Conservation (phyloP, 2,888 invertebrate genomes). For the Nemurella pictetii region DNA sequence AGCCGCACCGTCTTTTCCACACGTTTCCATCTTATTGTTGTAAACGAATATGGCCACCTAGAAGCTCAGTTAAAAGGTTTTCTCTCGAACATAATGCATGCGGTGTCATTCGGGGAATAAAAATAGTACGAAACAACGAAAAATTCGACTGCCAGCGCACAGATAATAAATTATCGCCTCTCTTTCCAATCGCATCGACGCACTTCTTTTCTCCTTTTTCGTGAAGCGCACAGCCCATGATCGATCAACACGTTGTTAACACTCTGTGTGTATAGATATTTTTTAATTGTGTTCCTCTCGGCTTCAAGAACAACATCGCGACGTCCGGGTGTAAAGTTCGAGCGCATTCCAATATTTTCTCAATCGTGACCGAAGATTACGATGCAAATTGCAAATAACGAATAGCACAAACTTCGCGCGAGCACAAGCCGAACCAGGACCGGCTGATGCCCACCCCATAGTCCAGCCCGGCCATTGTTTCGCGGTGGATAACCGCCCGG, state of each 20-base stretch:
- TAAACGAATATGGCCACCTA: not conserved
- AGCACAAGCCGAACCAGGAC: not conserved
- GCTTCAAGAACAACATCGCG: not conserved
- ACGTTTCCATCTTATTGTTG: not conserved
- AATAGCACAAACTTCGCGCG: not conserved
- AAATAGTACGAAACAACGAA: not conserved
- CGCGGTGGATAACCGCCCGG: not conserved
- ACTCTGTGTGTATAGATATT: not conserved
- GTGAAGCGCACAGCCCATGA: too few species aligned
- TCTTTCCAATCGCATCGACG: not conserved
- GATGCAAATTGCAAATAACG: not conserved
- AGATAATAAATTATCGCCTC: not conserved
- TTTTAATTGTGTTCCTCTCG: not conserved
- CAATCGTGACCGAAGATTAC: conserved; percentile 2
- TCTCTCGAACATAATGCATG: not conserved
- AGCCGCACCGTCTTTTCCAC: not conserved
- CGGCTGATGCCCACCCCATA: not conserved
- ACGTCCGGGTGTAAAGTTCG: not conserved
- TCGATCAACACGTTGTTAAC: not conserved
- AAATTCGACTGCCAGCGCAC: not conserved
- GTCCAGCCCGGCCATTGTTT: not conserved
- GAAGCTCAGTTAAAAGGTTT: not conserved
- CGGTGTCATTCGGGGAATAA: not conserved
- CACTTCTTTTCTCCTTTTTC: too few species aligned
- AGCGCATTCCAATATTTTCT: not conserved